Conservation (phyloP, 1,140 invertebrate species). For the Ctenoplectra terminalis region DNA sequence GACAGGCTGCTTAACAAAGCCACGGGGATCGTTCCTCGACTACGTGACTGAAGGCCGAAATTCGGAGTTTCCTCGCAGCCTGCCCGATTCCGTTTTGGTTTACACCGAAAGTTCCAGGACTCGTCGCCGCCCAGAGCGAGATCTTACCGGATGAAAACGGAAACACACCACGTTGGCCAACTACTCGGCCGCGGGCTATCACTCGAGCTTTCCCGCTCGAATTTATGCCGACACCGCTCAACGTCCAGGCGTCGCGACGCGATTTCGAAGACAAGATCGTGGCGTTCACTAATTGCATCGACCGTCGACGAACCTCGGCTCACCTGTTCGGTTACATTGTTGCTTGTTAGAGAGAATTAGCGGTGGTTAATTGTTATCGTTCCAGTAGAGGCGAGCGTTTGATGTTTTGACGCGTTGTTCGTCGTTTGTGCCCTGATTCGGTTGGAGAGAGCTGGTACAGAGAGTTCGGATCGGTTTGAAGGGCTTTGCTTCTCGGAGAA, state of each 20-base stretch:
- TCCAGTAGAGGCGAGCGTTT: not conserved
- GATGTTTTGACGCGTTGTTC: not conserved
- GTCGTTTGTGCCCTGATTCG: not conserved
- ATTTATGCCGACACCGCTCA: slow-evolving; percentile 48
- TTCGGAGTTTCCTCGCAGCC: slow-evolving; percentile 41
- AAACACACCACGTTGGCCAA: not conserved
- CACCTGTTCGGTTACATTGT: not conserved
- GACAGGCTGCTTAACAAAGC: slow-evolving; percentile 50
- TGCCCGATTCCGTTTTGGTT: slow-evolving; percentile 4
- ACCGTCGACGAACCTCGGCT: not conserved
- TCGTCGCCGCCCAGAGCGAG: slow-evolving; percentile 48
- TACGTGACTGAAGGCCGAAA: slow-evolving; percentile 52
- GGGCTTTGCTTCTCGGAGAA: not conserved
- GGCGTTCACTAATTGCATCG: slow-evolving; percentile 20
- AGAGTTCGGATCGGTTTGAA: not conserved
- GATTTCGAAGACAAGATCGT: slow-evolving; percentile 16
- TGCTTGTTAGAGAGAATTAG: slow-evolving; percentile 21
- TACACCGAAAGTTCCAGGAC: slow-evolving; percentile 44
- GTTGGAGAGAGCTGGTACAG: no score
- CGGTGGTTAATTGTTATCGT: slow-evolving; percentile 13
- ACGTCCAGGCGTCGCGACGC: slow-evolving; percentile 25
- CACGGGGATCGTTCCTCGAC: slow-evolving; percentile 28
- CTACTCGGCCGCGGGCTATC: slow-evolving; percentile 29
- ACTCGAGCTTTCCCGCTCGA: slow-evolving; percentile 41
- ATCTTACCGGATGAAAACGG: slow-evolving; percentile 13